These are phyloP conservation scores for Eulemur mongoz DNA, from an alignment of 2,797 vertebrate genomes.

Conservation along the genomic window DNA sequence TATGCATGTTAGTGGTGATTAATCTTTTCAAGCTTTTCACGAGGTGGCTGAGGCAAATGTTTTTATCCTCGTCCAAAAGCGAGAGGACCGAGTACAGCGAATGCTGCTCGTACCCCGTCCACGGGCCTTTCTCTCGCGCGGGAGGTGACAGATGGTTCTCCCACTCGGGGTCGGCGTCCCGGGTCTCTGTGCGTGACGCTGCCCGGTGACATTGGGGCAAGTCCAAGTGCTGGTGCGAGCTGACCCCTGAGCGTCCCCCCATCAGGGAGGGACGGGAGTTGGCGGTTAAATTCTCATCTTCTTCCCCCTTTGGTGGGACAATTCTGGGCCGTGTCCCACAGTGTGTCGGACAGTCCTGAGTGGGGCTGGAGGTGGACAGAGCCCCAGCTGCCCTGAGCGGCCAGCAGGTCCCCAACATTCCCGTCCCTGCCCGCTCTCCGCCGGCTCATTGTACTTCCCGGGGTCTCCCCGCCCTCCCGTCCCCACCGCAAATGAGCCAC, in stretches of 20 bases:
- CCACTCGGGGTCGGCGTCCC: not conserved
- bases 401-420: not conserved
- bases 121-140: not conserved
- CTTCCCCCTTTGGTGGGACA: accelerated
- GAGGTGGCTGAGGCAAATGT: not conserved
- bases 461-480: not conserved
- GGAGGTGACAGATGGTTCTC: not conserved
- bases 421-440: no score
- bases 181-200: not conserved
- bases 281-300: not conserved
- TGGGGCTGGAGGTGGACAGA: not conserved
- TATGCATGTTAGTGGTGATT: not conserved
- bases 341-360: not conserved
- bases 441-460: not conserved
- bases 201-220: not conserved
- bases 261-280: not conserved
- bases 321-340: not conserved
- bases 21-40: not conserved
- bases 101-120: no score
- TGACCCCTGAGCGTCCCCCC: not conserved
- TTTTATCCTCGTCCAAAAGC: not conserved
- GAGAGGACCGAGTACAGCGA: not conserved
- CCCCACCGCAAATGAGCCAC: not conserved
- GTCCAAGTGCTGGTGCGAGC: not conserved
- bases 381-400: not conserved